phyloP scores from a whole-genome alignment of 2,888 invertebrate species.

The Stenodema calcarata region DNA sequence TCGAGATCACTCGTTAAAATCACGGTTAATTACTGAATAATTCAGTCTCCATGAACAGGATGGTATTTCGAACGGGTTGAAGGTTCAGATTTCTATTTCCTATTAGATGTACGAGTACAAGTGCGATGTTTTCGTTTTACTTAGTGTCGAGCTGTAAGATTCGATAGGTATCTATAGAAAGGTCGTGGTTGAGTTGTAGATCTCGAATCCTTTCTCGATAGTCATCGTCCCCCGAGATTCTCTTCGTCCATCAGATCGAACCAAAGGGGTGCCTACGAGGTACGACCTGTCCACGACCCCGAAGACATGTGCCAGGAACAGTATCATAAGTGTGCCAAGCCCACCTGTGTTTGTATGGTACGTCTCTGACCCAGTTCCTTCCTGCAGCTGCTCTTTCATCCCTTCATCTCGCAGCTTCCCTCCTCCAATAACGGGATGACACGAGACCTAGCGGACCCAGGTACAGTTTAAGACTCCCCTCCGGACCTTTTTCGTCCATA shows the following conservation, averaged over 20 bases:
- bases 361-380: not conserved
- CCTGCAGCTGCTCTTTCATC: not conserved
- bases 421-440: not conserved
- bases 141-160: too few species aligned
- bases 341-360: constrained; percentile 5
- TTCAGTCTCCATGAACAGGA: too few species aligned
- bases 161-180: too few species aligned
- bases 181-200: not conserved
- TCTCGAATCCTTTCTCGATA: not conserved
- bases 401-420: not conserved
- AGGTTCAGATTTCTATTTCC: too few species aligned
- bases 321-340: not conserved
- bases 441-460: constrained; percentile 18
- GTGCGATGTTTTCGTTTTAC: too few species aligned
- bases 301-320: not conserved
- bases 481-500: not conserved
- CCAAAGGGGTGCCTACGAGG: not conserved
- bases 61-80: too few species aligned
- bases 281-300: not conserved
- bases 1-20: too few species aligned
- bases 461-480: too few species aligned
- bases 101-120: too few species aligned
- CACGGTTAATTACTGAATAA: too few species aligned
- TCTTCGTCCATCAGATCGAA: not conserved
- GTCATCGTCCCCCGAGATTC: not conserved